These are phyloP conservation scores for Bemisia tabaci DNA, from an alignment of 1,140 invertebrate species.

Conservation along the genomic window DNA sequence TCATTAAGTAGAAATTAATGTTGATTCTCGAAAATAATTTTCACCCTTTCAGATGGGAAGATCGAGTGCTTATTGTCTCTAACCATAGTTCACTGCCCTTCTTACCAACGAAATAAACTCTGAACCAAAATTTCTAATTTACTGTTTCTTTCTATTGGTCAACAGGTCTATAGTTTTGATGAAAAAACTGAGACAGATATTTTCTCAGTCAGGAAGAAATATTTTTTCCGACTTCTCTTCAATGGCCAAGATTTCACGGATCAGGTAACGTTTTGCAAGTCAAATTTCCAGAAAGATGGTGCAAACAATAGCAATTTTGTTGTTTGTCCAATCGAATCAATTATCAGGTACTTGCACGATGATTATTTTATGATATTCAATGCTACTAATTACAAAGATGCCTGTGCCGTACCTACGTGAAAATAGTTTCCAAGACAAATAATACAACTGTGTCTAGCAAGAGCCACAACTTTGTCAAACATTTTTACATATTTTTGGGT, in stretches of 20 bases:
- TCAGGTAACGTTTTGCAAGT: slow-evolving; percentile 61
- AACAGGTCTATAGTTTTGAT: slow-evolving; percentile 45
- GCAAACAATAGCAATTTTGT: slow-evolving; percentile 18
- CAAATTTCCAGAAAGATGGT: slow-evolving; percentile 27
- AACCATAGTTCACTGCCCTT: no score
- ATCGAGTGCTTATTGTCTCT: no score
- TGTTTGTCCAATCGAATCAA: slow-evolving; percentile 68
- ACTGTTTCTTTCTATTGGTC: no score
- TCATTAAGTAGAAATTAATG: no score
- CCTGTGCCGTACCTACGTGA: slow-evolving; percentile 39
- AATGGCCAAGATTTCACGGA: slow-evolving; percentile 79
- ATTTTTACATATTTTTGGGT: slow-evolving; percentile 1
- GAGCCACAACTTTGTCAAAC: neutral
- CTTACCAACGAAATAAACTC: no score
- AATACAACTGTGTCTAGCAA: neutral
- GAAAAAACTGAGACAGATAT: slow-evolving; percentile 28
- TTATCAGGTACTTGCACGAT: slow-evolving; percentile 68
- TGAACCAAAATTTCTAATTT: no score
- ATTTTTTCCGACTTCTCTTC: slow-evolving; percentile 66
- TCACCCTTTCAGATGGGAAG: no score
- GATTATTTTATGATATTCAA: slow-evolving; percentile 68
- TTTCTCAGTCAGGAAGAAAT: slow-evolving; percentile 37
- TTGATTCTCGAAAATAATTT: no score
- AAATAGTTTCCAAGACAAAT: neutral
- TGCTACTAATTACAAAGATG: slow-evolving; percentile 71